Percentiles rank a stretch among this genome's conserved stretches.
Evolutionary conservation across 2,113 vertebrate genomes (phyloP).

Genomic region (Pogona vitticeps): DNA sequence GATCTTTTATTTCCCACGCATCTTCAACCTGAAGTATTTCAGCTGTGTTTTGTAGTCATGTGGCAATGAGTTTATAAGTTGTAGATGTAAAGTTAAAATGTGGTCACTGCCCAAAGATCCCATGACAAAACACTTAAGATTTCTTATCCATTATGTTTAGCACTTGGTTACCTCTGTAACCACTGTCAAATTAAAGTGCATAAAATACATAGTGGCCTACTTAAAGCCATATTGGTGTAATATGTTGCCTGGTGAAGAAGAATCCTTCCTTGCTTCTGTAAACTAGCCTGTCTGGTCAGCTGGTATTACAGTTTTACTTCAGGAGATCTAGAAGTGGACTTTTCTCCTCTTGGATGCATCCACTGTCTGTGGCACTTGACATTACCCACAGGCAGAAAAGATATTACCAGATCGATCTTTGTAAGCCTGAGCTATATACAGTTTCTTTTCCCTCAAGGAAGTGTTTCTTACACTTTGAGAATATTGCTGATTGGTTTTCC

Average conservation of each 20-base stretch:
- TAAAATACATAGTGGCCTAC: not conserved
- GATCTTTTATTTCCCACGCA: not conserved
- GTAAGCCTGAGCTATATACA: not conserved
- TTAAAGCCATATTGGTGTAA: not conserved
- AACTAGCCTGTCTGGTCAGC: not conserved
- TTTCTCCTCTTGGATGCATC: not conserved
- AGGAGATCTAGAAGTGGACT: not conserved
- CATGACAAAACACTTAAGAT: not conserved
- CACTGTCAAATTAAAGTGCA: not conserved
- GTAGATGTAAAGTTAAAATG: not conserved
- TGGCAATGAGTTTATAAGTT: not conserved
- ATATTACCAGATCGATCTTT: not conserved
- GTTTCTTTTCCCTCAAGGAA: not conserved
- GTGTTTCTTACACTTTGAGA: not conserved
- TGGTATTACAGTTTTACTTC: not conserved
- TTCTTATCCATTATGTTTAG: not conserved
- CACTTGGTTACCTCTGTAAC: not conserved
- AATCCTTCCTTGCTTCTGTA: not conserved
- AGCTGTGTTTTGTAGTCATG: not conserved
- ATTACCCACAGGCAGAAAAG: not conserved
- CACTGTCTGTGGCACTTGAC: not conserved
- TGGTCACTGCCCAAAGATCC: not conserved
- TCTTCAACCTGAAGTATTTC: not conserved
- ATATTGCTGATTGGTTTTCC: not conserved
- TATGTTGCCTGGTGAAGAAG: not conserved